Conservation (phyloP, 2,888 invertebrate species). For the Zaprionus bogoriensis region DNA sequence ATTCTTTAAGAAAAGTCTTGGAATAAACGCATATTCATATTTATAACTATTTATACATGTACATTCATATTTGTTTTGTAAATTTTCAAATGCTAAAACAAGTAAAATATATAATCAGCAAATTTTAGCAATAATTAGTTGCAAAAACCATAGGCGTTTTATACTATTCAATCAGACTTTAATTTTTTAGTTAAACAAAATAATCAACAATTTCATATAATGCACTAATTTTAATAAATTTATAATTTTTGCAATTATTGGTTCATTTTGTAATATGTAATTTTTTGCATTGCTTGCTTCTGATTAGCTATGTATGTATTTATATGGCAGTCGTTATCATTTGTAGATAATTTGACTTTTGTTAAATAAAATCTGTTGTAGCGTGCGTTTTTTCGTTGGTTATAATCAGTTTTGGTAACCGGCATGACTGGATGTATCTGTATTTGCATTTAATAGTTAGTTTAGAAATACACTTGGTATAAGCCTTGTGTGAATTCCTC, state of each 20-base stretch:
- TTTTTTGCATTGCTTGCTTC: constrained; percentile 2
- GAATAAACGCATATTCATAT: constrained; percentile 63
- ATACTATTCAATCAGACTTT: constrained; percentile 38
- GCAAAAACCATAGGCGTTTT: constrained; percentile 1
- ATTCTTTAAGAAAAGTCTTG: too few relatives aligned
- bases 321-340: constrained; percentile 72
- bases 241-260: too few relatives aligned
- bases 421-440: too few relatives aligned
- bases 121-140: not conserved
- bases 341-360: constrained; percentile 69
- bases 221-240: too few relatives aligned
- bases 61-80: constrained; percentile 8
- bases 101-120: constrained; percentile 1
- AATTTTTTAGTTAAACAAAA: constrained; percentile 35
- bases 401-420: too few relatives aligned
- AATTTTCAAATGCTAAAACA: constrained; percentile 9
- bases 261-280: constrained; percentile 2
- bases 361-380: constrained; percentile 45
- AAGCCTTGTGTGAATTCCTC: too few relatives aligned
- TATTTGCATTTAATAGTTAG: too few relatives aligned
- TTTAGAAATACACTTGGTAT: too few relatives aligned
- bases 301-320: constrained; percentile 29
- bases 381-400: too few relatives aligned
- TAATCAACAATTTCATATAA: too few relatives aligned
- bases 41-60: constrained; percentile 43